phyloP scores from a whole-genome alignment of 1,140 invertebrate genomes.

The Leptestheria dahalacensis region DNA sequence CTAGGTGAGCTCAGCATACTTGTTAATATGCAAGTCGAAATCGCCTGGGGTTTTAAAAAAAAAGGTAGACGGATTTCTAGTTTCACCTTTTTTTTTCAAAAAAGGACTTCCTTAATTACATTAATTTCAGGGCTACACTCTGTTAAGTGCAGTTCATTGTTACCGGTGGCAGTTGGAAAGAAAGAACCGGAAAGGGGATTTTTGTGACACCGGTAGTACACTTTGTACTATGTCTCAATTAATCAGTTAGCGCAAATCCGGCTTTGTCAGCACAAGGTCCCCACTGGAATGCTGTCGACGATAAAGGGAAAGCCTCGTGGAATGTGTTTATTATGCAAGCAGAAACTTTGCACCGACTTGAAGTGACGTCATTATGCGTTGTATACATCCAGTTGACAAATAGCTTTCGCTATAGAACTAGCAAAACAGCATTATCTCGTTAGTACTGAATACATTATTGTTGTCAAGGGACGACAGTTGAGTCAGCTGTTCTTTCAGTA shows the following conservation, averaged over 20 bases:
- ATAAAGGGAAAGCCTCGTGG: background rate
- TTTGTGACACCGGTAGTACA: background rate
- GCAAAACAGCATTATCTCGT: no score
- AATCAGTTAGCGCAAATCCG: background rate
- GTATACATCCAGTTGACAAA: no score
- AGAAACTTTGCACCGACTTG: background rate
- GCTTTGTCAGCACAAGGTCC: background rate
- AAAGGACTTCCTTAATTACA: background rate
- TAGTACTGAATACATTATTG: no score
- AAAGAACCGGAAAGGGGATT: background rate
- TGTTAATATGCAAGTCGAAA: no score
- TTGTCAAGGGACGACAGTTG: no score
- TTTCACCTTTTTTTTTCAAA: no score
- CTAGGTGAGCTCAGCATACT: no score
- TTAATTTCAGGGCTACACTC: background rate
- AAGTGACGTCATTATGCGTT: no score
- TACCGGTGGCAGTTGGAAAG: background rate
- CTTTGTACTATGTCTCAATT: background rate
- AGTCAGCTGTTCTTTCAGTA: no score
- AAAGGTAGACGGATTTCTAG: no score
- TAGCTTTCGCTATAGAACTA: no score
- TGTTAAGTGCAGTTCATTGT: background rate
- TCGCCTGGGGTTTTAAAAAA: no score
- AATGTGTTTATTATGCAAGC: background rate
- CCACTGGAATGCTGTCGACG: background rate